Percentiles rank a stretch among this genome's conserved stretches.
Conservation (phyloP, 2,888 invertebrate genomes). For the Cerceris rybyensis region DNA sequence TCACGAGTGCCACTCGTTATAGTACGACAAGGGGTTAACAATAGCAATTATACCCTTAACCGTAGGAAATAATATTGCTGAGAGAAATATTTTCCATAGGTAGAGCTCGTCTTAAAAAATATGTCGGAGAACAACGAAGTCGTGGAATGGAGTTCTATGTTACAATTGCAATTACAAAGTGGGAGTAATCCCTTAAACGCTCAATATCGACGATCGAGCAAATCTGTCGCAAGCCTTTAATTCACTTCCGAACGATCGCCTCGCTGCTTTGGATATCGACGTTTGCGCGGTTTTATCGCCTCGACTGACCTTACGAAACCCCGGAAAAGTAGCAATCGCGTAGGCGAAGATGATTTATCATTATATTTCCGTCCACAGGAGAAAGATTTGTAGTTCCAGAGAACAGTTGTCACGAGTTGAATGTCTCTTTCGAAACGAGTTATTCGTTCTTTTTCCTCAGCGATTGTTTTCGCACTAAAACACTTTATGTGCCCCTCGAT, state of each 20-base stretch:
- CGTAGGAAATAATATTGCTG: too few species aligned
- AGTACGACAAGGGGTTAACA: too few species aligned
- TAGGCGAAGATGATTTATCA: conserved; percentile 64
- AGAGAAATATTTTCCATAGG: too few species aligned
- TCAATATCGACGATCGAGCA: conserved; percentile 11
- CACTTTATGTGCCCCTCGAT: too few species aligned
- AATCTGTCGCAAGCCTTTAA: conserved; percentile 5
- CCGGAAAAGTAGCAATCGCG: conserved; percentile 62
- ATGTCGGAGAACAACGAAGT: background rate
- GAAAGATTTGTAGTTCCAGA: conserved; percentile 39
- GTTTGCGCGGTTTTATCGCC: conserved; percentile 46
- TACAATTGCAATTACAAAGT: too few species aligned
- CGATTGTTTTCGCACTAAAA: background rate
- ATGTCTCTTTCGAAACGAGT: too few species aligned
- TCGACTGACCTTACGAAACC: conserved; percentile 59
- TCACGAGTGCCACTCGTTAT: too few species aligned
- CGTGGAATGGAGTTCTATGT: too few species aligned
- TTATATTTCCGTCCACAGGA: conserved; percentile 43
- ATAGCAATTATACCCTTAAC: too few species aligned
- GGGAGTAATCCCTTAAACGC: background rate
- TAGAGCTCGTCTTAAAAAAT: too few species aligned
- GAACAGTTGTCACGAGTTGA: too few species aligned
- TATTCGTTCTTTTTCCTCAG: too few species aligned
- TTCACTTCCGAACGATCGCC: background rate
- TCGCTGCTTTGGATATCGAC: conserved; percentile 33